Evolutionary conservation across 2,113 vertebrate genomes (phyloP).

Genomic region (Tringa solitaria): DNA sequence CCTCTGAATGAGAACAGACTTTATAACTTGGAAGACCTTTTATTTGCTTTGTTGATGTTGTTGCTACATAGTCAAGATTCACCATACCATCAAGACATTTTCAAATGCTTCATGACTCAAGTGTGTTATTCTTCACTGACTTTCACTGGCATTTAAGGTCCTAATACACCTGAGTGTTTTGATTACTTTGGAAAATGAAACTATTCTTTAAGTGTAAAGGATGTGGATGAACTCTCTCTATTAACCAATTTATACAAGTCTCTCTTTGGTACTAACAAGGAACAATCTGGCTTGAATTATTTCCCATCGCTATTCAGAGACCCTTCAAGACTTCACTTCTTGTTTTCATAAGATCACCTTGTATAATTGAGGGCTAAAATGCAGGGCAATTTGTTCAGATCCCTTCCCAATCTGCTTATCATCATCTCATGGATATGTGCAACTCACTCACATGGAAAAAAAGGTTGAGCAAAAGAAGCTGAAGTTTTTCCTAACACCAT

Average conservation of each 20-base stretch:
- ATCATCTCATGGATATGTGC: conserved; percentile 3
- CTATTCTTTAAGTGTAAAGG: neutral
- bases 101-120: neutral
- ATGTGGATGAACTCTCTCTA: neutral
- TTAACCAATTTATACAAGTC: neutral
- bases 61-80: neutral
- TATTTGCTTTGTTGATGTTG: neutral
- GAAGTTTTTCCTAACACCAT: neutral
- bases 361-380: conserved; percentile 60
- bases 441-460: neutral
- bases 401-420: conserved; percentile 49
- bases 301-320: conserved; percentile 27
- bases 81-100: neutral
- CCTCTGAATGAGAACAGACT: neutral
- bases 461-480: neutral
- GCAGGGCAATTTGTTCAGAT: conserved; percentile 55
- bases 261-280: neutral
- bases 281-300: conserved; percentile 60
- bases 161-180: neutral
- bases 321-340: conserved; percentile 39
- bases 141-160: neutral
- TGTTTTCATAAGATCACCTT: conserved; percentile 64
- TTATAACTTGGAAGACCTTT: neutral
- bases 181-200: neutral
- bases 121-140: neutral